Percentiles rank a stretch among this genome's conserved stretches.
These are phyloP conservation scores for Toxotes jaculatrix DNA, from an alignment of 2,113 vertebrate genomes.

Conservation along the genomic window DNA sequence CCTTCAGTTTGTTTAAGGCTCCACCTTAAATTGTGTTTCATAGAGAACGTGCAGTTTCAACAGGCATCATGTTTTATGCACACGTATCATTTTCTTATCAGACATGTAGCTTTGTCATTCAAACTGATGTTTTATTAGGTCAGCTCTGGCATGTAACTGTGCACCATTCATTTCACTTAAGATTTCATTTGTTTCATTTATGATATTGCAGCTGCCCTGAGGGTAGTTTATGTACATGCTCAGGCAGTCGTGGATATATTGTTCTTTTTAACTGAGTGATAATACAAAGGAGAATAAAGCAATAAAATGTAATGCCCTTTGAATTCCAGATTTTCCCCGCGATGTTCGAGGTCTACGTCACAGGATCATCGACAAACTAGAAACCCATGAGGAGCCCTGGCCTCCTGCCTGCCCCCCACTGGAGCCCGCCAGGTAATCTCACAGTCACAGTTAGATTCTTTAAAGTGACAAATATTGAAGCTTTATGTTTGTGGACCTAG, in stretches of 20 bases:
- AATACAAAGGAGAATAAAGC: not conserved
- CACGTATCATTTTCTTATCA: not conserved
- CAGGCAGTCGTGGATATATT: not conserved
- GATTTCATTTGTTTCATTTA: not conserved
- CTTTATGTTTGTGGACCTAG: not conserved
- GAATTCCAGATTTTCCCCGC: conserved; percentile 56
- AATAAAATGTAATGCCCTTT: not conserved
- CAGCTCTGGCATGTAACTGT: not conserved
- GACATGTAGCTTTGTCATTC: not conserved
- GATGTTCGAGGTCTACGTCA: conserved; percentile 79
- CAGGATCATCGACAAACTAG: conserved; percentile 86
- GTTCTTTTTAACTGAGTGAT: not conserved
- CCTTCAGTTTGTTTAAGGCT: not conserved
- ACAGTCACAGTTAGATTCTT: not conserved
- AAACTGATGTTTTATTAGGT: not conserved
- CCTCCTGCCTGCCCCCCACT: conserved; percentile 89
- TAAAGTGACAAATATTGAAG: too few relatives aligned
- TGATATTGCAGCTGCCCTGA: not conserved
- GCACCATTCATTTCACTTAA: not conserved
- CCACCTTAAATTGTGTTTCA: not conserved
- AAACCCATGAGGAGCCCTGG: conserved; percentile 85
- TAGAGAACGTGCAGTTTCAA: not conserved
- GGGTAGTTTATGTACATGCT: not conserved
- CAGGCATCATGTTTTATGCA: not conserved
- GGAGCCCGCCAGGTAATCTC: conserved; percentile 87